These are phyloP conservation scores for Pseudochirops corinnae DNA, from an alignment of 2,797 vertebrate genomes.

Conservation along the genomic window DNA sequence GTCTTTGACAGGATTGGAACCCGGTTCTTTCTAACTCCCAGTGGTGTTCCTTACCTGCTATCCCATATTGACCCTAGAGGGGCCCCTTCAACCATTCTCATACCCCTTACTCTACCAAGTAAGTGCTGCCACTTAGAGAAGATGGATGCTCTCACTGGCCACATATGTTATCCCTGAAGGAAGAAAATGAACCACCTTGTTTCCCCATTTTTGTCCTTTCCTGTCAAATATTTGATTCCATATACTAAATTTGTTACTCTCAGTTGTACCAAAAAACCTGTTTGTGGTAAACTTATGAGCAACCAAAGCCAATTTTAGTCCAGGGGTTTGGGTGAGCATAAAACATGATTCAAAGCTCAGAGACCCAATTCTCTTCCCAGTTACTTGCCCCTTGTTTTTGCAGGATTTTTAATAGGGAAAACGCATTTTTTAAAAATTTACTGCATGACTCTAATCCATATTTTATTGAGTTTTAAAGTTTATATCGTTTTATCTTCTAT, in stretches of 20 bases:
- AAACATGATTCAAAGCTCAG: constrained; percentile 13
- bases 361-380: not conserved
- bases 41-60: not conserved
- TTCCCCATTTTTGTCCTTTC: accelerated
- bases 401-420: not conserved
- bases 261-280: not conserved
- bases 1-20: not conserved
- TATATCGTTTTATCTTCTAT: not conserved
- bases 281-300: constrained; percentile 10
- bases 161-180: not conserved
- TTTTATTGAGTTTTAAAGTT: not conserved
- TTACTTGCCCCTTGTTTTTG: not conserved
- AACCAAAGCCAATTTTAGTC: not conserved
- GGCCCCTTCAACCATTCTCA: not conserved
- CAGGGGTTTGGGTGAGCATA: constrained; percentile 41
- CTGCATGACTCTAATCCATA: not conserved
- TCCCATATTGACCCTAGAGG: not conserved
- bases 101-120: not conserved
- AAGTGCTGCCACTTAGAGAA: not conserved
- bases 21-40: not conserved
- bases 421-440: not conserved
- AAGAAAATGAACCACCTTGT: not conserved
- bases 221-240: not conserved
- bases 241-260: not conserved
- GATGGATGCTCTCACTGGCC: accelerated